Percentiles rank a stretch among this genome's conserved stretches.
Evolutionary conservation across 1,140 invertebrate genomes (phyloP).

Genomic region (Trichonephila clavipes): DNA sequence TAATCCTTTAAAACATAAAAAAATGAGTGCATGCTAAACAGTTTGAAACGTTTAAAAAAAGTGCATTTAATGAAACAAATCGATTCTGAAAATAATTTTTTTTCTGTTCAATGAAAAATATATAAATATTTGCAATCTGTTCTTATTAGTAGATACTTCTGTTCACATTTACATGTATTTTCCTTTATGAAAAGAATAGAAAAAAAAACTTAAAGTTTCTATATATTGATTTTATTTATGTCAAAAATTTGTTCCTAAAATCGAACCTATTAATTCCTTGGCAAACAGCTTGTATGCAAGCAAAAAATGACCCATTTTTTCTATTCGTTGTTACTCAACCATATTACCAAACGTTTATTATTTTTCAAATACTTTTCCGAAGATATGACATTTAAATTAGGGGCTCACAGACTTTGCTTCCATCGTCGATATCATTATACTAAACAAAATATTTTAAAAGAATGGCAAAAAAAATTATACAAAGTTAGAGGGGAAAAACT

Average conservation of each 20-base stretch:
- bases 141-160: no score
- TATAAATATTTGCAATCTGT: no score
- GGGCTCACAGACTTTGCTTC: not conserved
- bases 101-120: no score
- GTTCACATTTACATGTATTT: not conserved
- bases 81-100: no score
- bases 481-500: not conserved
- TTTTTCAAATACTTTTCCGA: not conserved
- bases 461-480: conserved; percentile 6
- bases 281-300: not conserved
- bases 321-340: not conserved
- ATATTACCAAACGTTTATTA: not conserved
- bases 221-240: no score
- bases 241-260: no score
- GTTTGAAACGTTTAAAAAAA: no score
- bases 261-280: conserved; percentile 2
- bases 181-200: not conserved
- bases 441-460: conserved; percentile 38
- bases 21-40: no score
- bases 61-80: no score
- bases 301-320: not conserved
- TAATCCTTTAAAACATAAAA: no score
- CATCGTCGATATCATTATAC: conserved; percentile 46
- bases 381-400: conserved; percentile 43
- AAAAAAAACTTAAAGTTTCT: not conserved